Conservation (phyloP, 2,113 vertebrate species). For the Amblyopsis rosae region DNA sequence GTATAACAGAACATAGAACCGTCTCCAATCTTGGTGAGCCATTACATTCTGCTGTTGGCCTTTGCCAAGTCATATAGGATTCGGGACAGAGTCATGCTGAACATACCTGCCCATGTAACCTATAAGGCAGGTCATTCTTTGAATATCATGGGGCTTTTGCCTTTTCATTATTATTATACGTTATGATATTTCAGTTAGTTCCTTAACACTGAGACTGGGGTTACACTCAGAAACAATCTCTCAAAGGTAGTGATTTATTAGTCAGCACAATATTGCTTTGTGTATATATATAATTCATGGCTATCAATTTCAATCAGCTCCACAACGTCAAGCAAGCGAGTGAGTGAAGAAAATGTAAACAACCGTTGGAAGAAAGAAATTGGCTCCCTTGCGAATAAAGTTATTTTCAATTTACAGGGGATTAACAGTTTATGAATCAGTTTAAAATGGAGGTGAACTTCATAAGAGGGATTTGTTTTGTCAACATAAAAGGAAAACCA, state of each 20-base stretch:
- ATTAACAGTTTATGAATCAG: conserved; percentile 1
- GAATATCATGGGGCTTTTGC: too few relatives aligned
- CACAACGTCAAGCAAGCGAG: neutral
- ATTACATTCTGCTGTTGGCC: too few relatives aligned
- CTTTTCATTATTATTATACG: too few relatives aligned
- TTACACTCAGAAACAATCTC: neutral
- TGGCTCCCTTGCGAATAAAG: neutral
- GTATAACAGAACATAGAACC: neutral
- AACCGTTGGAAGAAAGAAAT: neutral
- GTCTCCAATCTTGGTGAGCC: too few relatives aligned
- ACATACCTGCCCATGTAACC: too few relatives aligned
- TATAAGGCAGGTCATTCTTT: too few relatives aligned
- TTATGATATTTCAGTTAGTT: too few relatives aligned
- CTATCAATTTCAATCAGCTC: conserved; percentile 6
- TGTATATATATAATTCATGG: neutral
- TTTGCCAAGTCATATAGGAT: too few relatives aligned
- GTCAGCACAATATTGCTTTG: neutral
- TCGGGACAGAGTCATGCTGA: too few relatives aligned
- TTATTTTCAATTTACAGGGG: conserved; percentile 10
- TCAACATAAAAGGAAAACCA: neutral
- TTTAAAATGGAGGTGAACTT: conserved; percentile 8
- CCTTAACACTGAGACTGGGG: neutral
- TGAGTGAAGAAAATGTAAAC: neutral
- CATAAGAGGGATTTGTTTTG: neutral
- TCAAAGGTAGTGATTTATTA: neutral